Evolutionary conservation across 2,797 vertebrate species (phyloP), one percentile per base, ranked within the genome.

Genomic region (Apogon hyalosoma): DNA sequence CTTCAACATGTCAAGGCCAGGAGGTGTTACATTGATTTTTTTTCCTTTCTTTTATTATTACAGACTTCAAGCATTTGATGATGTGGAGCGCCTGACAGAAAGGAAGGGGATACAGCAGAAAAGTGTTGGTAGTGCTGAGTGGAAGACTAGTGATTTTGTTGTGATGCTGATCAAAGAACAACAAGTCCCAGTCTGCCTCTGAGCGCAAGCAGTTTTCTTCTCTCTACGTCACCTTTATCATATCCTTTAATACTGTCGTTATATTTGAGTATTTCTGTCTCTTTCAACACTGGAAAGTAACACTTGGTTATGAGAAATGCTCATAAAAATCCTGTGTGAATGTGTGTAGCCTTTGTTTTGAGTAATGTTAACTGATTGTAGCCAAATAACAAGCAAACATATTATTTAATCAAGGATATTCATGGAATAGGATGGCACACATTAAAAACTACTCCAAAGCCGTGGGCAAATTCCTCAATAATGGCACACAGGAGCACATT

Each of bases 61-160:
- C 81, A 91, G 87, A 66, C 13, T 21, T 45, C 31, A 75, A 79
- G 73, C 68, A 15, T 36, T 19, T 45, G 33, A 36, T 10, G 57
- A 73, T 24, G 43, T 40, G 67, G 70, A 70, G 41, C 56, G 21
- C 47, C 46, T 28, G 39, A 3, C 45, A 24, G 7, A 52, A 49
- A 48, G 16, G 47, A 72, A 28, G 36, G 57, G 36, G 49, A 61
- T 51, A 21, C 21, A 39, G 52, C 16, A 36, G 40, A 33, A 54
- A 83, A 63, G 71, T 87, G 69, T 82, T 88, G 90, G 79, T 83
- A 11, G 79, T 85, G 82, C 89, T 88, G 86, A 80, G 84, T 93
- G 92, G 92, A 93, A 93, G 92, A 93, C 92, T 93, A 93, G 92
- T 93, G 92, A 93, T 93, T 93, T 93, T 93, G 92, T 93, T 93